A percentile compares a stretch with the other conserved stretches of the same genome.
Evolutionary conservation across 2,888 invertebrate genomes (phyloP).

Genomic region (Acanthopleura granulata): DNA sequence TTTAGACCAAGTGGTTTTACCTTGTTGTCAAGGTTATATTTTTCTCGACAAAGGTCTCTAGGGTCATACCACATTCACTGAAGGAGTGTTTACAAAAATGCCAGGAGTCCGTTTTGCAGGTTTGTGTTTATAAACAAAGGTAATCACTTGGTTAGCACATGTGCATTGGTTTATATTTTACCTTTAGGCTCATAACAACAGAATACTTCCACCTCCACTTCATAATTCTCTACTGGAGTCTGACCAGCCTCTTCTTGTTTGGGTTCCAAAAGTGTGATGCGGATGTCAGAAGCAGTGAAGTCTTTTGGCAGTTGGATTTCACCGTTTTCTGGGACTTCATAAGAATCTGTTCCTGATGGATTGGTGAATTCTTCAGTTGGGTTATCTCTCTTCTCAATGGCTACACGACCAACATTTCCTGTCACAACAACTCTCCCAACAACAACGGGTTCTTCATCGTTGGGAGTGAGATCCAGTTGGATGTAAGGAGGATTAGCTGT

Average conservation of each 20-base stretch:
- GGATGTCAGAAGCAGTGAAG: background rate
- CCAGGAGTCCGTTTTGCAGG: no score
- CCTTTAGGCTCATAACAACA: conserved; percentile 7
- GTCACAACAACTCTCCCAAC: background rate
- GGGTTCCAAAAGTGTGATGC: background rate
- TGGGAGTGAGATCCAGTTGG: background rate
- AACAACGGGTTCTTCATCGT: background rate
- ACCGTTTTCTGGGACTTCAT: background rate
- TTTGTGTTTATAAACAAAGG: no score
- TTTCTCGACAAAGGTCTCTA: no score
- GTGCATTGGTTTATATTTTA: background rate
- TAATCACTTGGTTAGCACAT: no score
- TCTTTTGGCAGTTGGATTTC: background rate
- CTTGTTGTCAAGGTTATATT: no score
- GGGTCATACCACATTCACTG: no score
- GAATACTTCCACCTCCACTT: background rate
- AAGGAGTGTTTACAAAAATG: no score
- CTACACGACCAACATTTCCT: conserved; percentile 1
- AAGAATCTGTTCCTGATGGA: background rate
- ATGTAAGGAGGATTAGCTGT: background rate
- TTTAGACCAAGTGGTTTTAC: no score
- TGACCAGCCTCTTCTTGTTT: background rate
- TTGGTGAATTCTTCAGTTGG: background rate
- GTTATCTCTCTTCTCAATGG: conserved; percentile 1
- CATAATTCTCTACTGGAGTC: conserved; percentile 1